These are phyloP conservation scores for Mesitornis unicolor DNA, from an alignment of 2,113 vertebrate species.

Conservation along the genomic window DNA sequence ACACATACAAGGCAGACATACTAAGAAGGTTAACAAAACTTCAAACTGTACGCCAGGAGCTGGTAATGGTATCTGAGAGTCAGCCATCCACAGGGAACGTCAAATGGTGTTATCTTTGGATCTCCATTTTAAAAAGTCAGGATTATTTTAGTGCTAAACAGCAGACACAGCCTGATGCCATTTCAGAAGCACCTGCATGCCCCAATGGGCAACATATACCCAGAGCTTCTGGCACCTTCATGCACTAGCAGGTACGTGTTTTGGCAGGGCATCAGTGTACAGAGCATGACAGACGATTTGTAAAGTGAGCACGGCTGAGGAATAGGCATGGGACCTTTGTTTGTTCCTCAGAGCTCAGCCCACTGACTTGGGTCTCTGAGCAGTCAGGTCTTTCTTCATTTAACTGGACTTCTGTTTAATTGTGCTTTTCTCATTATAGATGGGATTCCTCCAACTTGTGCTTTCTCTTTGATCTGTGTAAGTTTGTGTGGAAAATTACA, in stretches of 20 bases:
- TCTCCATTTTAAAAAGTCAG: background rate
- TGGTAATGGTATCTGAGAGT: background rate
- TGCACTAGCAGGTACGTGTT: background rate
- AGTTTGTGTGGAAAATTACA: background rate
- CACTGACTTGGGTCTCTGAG: background rate
- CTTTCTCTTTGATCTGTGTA: background rate
- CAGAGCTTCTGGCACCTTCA: background rate
- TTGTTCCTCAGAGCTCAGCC: background rate
- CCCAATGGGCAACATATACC: fast-evolving
- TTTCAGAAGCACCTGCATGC: background rate
- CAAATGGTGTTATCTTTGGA: background rate
- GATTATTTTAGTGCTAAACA: background rate
- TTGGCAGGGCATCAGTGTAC: background rate
- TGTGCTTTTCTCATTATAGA: background rate
- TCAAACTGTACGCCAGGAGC: background rate
- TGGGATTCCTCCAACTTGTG: background rate
- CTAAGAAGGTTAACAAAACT: background rate
- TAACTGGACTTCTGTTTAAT: background rate
- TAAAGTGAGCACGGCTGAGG: background rate
- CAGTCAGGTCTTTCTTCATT: background rate
- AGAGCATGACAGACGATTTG: background rate
- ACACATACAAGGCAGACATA: background rate
- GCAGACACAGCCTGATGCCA: background rate
- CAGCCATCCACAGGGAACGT: background rate
- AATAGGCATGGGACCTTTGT: fast-evolving